These are phyloP conservation scores for Macroglossus sobrinus DNA, from an alignment of 2,113 vertebrate species.

Conservation along the genomic window DNA sequence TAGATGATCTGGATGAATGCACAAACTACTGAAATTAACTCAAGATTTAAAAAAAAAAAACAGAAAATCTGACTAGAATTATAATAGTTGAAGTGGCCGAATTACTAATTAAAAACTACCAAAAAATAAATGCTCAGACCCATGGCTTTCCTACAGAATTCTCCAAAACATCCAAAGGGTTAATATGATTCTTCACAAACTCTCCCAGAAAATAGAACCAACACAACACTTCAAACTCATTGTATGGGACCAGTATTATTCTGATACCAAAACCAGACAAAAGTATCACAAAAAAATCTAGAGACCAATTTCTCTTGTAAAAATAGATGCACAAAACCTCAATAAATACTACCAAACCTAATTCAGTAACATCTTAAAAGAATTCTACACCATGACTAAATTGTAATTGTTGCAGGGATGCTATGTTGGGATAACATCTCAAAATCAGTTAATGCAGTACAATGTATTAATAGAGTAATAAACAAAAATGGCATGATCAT, in stretches of 20 bases:
- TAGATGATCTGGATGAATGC: neutral
- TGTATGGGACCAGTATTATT: neutral
- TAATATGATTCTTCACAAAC: neutral
- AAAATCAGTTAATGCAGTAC: too few species aligned
- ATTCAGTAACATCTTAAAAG: too few species aligned
- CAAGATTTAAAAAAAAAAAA: neutral
- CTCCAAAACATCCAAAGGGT: neutral
- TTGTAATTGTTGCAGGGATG: too few species aligned
- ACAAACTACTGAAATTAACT: neutral
- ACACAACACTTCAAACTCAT: neutral
- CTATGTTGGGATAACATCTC: too few species aligned
- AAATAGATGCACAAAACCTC: neutral
- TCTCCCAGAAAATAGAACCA: neutral
- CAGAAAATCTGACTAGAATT: neutral
- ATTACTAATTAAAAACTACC: neutral
- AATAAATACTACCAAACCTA: neutral
- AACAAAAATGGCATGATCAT: too few species aligned
- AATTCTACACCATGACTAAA: too few species aligned
- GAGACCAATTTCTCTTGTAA: neutral
- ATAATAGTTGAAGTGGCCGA: neutral
- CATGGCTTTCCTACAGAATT: neutral
- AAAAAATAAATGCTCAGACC: neutral
- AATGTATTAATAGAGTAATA: too few species aligned
- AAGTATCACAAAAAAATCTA: neutral
- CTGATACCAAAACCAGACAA: neutral